phyloP scores from a whole-genome alignment of 2,797 vertebrate species.

The Paedocypris micromegethes region DNA sequence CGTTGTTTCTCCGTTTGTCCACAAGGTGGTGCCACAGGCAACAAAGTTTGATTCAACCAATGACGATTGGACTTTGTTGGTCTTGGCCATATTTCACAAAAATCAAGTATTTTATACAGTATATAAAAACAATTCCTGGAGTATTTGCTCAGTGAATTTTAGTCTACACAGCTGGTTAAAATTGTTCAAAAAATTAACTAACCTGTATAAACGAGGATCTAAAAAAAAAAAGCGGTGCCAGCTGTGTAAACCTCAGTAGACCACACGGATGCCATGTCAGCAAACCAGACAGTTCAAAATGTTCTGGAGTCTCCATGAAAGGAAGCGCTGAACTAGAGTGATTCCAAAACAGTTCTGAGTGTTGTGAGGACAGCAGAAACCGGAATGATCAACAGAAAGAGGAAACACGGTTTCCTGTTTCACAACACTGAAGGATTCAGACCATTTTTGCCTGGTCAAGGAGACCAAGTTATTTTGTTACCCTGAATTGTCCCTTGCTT shows the following conservation, averaged over 20 bases:
- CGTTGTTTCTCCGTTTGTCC: background rate
- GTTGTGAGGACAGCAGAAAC: conserved; percentile 1
- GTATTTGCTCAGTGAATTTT: too few species aligned
- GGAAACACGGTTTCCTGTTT: conserved; percentile 11
- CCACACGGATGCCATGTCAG: conserved; percentile 11
- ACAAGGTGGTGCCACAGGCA: background rate
- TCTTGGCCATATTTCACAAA: too few species aligned
- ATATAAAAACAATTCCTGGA: too few species aligned
- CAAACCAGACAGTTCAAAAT: conserved; percentile 21
- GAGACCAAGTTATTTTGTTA: too few species aligned
- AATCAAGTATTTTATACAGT: too few species aligned
- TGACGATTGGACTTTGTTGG: too few species aligned
- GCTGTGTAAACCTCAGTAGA: conserved; percentile 22
- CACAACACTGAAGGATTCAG: too few species aligned
- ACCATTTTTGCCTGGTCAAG: too few species aligned
- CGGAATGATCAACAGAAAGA: conserved; percentile 32
- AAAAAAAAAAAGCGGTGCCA: conserved; percentile 7
- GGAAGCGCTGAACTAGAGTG: conserved; percentile 1
- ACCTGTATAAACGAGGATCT: background rate
- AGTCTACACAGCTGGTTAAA: too few species aligned
- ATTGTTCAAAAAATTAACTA: background rate
- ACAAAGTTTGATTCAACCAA: too few species aligned
- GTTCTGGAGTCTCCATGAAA: conserved; percentile 44
- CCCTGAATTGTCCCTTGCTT: background rate
- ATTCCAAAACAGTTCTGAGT: conserved; percentile 29